Conservation (phyloP, 2,888 invertebrate genomes). For the Anarsia innoxiella region DNA sequence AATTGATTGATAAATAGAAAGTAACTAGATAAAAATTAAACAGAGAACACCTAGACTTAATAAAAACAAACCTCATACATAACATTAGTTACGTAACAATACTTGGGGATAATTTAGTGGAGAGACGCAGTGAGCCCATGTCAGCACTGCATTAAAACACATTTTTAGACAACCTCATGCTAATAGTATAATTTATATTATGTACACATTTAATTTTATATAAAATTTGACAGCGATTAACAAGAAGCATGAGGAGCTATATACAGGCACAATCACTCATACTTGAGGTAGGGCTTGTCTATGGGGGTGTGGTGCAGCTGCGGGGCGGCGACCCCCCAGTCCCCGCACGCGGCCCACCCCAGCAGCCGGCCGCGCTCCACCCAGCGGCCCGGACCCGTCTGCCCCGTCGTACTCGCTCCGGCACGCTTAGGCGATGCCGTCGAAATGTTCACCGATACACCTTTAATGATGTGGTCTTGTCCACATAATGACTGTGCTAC, state of each 20-base stretch:
- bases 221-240: constrained; percentile 39
- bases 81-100: too few species aligned
- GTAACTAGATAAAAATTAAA: too few species aligned
- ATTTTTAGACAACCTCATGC: constrained; percentile 31
- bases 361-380: constrained; percentile 7
- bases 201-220: constrained; percentile 24
- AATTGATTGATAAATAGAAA: too few species aligned
- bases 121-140: too few species aligned
- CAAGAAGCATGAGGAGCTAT: constrained; percentile 12
- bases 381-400: constrained; percentile 7
- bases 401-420: constrained; percentile 16
- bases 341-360: constrained; percentile 46
- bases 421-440: constrained; percentile 88
- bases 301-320: constrained; percentile 31
- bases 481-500: constrained; percentile 86
- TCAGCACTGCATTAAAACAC: constrained; percentile 2
- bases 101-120: too few species aligned
- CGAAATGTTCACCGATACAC: constrained; percentile 90
- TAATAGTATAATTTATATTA: constrained; percentile 56
- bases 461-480: constrained; percentile 88
- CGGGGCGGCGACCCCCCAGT: constrained; percentile 18
- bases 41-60: too few species aligned
- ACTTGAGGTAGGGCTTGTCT: constrained; percentile 65
- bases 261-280: constrained; percentile 43
- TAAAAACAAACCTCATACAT: too few species aligned